Base-by-base conservation (phyloP, 2,888 invertebrate genomes). In the Aproaerema taeniolella region DNA sequence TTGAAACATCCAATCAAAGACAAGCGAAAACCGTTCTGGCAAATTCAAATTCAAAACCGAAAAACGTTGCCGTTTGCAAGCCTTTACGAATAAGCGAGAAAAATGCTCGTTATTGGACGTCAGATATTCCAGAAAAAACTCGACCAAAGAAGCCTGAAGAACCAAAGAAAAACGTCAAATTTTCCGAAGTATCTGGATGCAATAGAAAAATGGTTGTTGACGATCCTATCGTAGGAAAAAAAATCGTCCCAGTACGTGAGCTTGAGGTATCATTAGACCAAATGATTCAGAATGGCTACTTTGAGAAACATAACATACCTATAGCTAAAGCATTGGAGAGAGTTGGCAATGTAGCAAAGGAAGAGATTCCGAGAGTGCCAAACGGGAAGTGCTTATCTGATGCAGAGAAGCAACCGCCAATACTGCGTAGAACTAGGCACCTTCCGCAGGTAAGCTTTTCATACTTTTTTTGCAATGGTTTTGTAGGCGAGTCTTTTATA, bases 271-370 rank as follows among this genome's bases (percentile, higher is more conserved):
- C 87, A 0, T 58, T 87, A 25, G 86, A 85, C 47, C 87, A 87
- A 45, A 87, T 87, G 78, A 86, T 85, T 47, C 83, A 87, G 41
- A 87, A 86, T 37, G 86, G 85, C 9, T 86, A 86, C 55, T 83
- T 87, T 39, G 86, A 85, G 55, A 87, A 82, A 54, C 82, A 83
- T 33, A 86, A 85, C 37, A 83, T 85, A 38, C 83, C 79, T 24
- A 85, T 82, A 60, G 60, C 67, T 31, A 58, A 62, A 48, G 73
- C 47, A 20, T 54, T 72, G 47, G 65, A 58, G 42, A 56, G 54
- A 39, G 31, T 20, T 17, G 55, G 48, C 39, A 40, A 37, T 13
- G 37, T 41, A 10, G 55, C 37, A 37, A 56, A 55, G 50, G 74
- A 73, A 54, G 74, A 74, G 59, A 61, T 66, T 42, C 41, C 31